Percentiles rank a stretch among this genome's conserved stretches.
Conservation (phyloP, 2,888 invertebrate genomes). For the Rhabditoides inermis region DNA sequence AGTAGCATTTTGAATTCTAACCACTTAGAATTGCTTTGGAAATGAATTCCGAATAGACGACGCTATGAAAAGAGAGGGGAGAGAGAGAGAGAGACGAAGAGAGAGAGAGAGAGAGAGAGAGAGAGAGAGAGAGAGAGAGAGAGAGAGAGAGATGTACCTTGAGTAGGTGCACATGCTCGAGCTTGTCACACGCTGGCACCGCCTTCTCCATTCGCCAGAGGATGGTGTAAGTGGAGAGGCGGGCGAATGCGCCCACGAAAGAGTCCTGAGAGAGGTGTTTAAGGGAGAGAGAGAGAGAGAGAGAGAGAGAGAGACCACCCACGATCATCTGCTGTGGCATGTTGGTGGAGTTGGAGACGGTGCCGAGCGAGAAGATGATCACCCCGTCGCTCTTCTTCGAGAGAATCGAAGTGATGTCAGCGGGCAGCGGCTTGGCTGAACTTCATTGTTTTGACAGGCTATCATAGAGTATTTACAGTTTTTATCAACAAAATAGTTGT, state of each 20-base stretch:
- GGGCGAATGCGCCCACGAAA: conserved; percentile 44
- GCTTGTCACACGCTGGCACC: conserved; percentile 26
- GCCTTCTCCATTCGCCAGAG: conserved; percentile 48
- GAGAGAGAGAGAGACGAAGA: background rate
- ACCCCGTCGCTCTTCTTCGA: conserved; percentile 18
- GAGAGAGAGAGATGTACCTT: too few relatives aligned
- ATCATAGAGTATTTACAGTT: too few relatives aligned
- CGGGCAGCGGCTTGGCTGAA: conserved; percentile 9
- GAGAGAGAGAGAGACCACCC: conserved; percentile 6
- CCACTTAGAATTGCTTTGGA: too few relatives aligned
- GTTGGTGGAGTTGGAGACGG: conserved; percentile 50
- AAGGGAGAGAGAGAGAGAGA: background rate
- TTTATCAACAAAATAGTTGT: too few relatives aligned
- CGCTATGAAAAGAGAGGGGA: background rate
- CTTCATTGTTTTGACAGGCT: too few relatives aligned
- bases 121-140: background rate
- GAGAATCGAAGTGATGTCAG: too few relatives aligned
- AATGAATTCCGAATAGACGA: background rate
- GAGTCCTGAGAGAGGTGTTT: conserved; percentile 19
- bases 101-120: background rate
- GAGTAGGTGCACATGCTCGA: conserved; percentile 38
- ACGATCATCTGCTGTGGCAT: conserved; percentile 47
- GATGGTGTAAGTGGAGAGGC: conserved; percentile 36
- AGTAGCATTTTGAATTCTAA: too few relatives aligned
- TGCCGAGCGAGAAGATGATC: conserved; percentile 40